phyloP scores from a whole-genome alignment of 1,140 invertebrate genomes.

The Heliconius hermathena region DNA sequence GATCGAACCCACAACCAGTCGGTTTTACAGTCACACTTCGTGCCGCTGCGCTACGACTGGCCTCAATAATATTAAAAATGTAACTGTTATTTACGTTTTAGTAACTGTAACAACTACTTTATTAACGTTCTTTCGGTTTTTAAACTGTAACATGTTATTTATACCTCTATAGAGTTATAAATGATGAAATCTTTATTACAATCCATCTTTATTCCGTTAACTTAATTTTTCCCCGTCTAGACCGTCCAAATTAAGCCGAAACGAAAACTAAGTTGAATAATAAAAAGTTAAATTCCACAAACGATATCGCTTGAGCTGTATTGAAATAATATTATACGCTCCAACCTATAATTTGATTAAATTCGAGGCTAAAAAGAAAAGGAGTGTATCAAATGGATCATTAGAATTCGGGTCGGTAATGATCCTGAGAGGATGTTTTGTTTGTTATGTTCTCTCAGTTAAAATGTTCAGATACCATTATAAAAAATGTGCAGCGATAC shows the following conservation, averaged over 20 bases:
- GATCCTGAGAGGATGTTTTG: conserved; percentile 68
- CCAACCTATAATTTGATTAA: conserved; percentile 81
- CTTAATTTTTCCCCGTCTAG: conserved; percentile 55
- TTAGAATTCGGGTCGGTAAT: conserved; percentile 78
- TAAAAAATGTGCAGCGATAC: conserved; percentile 45
- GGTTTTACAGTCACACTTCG: no score
- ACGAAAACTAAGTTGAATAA: conserved; percentile 69
- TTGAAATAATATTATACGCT: conserved; percentile 80
- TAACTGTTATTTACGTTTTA: neutral
- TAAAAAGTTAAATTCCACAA: conserved; percentile 78
- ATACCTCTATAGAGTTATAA: neutral
- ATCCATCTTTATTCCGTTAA: conserved; percentile 30
- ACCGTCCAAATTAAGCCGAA: conserved; percentile 70
- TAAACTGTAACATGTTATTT: no score
- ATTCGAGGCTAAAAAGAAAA: conserved; percentile 74
- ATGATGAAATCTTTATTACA: neutral
- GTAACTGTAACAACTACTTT: neutral
- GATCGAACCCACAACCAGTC: no score
- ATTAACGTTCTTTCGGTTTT: neutral
- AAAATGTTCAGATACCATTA: conserved; percentile 55
- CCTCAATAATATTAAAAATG: neutral
- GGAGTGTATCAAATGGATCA: conserved; percentile 72
- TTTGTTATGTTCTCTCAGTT: conserved; percentile 69
- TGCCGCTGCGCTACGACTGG: no score
- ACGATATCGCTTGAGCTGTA: conserved; percentile 71